Evolutionary conservation across 2,113 vertebrate species (phyloP).

Genomic region (Hucho hucho): DNA sequence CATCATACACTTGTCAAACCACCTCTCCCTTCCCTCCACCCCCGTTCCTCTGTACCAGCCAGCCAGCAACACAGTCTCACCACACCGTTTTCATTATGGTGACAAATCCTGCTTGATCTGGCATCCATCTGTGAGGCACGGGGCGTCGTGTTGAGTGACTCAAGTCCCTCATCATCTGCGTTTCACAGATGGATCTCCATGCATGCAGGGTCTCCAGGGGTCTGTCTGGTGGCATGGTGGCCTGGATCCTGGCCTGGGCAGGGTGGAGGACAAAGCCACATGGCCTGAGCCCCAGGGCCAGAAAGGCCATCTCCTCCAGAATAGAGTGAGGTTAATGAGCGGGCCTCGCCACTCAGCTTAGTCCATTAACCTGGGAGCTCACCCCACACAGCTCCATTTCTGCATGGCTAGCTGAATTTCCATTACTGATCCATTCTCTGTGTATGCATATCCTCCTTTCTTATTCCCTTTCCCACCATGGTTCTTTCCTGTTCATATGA

Average conservation of each 20-base stretch:
- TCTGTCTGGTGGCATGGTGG: conserved; percentile 45
- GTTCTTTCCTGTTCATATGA: conserved; percentile 53
- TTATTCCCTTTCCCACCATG: conserved; percentile 42
- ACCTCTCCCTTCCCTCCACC: conserved; percentile 49
- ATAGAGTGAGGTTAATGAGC: conserved; percentile 57
- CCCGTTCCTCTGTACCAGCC: conserved; percentile 48
- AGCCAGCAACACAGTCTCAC: conserved; percentile 58
- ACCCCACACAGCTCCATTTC: conserved; percentile 32
- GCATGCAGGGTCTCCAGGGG: conserved; percentile 35
- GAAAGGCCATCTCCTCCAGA: conserved; percentile 25
- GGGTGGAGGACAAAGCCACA: conserved; percentile 12
- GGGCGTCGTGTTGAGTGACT: conserved; percentile 55
- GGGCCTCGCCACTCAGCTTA: conserved; percentile 38
- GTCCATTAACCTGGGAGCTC: conserved; percentile 61
- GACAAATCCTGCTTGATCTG: conserved; percentile 69
- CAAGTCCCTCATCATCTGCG: conserved; percentile 66
- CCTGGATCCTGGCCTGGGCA: background rate
- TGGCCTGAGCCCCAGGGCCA: conserved; percentile 32
- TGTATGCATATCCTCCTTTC: conserved; percentile 45
- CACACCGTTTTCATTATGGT: conserved; percentile 60
- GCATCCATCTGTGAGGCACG: conserved; percentile 68
- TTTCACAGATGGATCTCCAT: conserved; percentile 56
- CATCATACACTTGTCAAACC: conserved; percentile 69
- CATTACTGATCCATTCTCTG: conserved; percentile 59
- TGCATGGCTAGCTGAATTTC: conserved; percentile 35